Percentiles rank a stretch among this genome's conserved stretches.
phyloP scores from a whole-genome alignment of 2,797 vertebrate genomes.

The Xiphorhynchus erythropygius region DNA sequence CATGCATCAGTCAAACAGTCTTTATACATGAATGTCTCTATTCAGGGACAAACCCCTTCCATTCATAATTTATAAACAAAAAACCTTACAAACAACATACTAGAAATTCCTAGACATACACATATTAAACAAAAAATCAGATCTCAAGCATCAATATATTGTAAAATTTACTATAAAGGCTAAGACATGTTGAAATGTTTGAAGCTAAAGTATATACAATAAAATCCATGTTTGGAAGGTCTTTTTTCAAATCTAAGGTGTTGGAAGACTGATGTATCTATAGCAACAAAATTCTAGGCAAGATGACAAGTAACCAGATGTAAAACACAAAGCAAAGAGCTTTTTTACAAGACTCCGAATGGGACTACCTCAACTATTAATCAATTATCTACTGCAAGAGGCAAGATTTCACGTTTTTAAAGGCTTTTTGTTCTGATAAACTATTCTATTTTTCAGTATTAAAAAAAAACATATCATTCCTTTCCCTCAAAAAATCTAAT shows the following conservation, averaged over 20 bases:
- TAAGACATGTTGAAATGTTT: background rate
- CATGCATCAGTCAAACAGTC: conserved; percentile 51
- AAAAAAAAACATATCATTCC: background rate
- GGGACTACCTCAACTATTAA: background rate
- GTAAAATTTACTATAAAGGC: background rate
- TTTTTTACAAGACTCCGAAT: background rate
- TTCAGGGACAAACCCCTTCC: conserved; percentile 48
- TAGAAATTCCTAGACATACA: conserved; percentile 25
- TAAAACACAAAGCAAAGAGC: background rate
- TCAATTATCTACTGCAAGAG: background rate
- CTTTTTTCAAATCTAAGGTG: background rate
- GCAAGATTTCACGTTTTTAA: background rate
- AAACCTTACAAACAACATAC: background rate
- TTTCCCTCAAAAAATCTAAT: background rate
- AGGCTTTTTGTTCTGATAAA: background rate
- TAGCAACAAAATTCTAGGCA: background rate
- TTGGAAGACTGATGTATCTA: background rate
- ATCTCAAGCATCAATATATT: background rate
- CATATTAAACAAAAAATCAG: background rate
- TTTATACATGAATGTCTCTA: conserved; percentile 70
- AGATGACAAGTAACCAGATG: background rate
- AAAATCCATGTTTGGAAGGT: background rate
- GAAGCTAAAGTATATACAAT: accelerated
- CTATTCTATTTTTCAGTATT: background rate
- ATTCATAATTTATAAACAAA: conserved; percentile 62